Percentiles rank a stretch among this genome's conserved stretches.
phyloP scores from a whole-genome alignment of 2,797 vertebrate genomes.

The Lithobates pipiens region DNA sequence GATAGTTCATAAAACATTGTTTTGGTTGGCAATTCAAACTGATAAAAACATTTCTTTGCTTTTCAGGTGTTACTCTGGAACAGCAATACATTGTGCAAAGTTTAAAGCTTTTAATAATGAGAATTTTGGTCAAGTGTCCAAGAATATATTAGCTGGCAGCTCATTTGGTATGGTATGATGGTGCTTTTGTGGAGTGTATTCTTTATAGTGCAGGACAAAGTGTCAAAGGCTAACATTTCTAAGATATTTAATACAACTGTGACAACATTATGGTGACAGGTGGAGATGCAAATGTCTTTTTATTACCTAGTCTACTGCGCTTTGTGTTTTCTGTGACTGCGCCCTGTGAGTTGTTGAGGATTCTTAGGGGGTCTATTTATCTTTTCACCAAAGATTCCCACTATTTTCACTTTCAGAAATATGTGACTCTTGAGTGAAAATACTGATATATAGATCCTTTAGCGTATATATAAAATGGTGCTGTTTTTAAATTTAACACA shows the following conservation, averaged over 20 bases:
- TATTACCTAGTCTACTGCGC: constrained; percentile 27
- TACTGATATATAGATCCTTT: too few species aligned
- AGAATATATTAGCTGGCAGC: constrained; percentile 39
- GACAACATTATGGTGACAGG: neutral
- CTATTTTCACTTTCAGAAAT: too few species aligned
- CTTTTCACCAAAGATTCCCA: too few species aligned
- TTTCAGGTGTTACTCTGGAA: neutral
- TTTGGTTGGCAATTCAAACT: constrained; percentile 3
- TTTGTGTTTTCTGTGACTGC: too few species aligned
- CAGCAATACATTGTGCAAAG: neutral
- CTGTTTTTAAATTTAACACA: too few species aligned
- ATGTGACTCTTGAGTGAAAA: too few species aligned
- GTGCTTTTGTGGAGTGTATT: neutral
- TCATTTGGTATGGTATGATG: too few species aligned
- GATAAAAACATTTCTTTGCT: neutral
- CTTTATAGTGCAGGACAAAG: too few species aligned
- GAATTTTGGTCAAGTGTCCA: constrained; percentile 56
- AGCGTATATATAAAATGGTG: too few species aligned
- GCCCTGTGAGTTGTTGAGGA: too few species aligned
- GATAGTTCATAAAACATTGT: constrained; percentile 28
- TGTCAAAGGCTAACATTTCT: neutral
- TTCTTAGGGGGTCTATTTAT: too few species aligned
- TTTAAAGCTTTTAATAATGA: neutral
- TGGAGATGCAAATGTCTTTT: neutral
- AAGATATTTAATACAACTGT: neutral